phyloP scores from a whole-genome alignment of 1,140 invertebrate species.

The Drosophila tropicalis region DNA sequence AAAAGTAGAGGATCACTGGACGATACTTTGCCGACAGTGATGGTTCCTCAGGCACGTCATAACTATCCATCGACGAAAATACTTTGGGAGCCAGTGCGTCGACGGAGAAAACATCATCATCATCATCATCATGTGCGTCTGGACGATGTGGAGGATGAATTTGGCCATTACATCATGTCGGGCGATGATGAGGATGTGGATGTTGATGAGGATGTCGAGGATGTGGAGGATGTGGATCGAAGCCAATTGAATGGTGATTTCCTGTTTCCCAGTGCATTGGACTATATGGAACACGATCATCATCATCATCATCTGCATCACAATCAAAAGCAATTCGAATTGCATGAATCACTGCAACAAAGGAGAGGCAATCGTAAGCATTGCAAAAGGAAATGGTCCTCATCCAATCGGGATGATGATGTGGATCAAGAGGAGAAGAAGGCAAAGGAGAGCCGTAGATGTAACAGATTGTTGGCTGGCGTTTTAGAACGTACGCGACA shows the following conservation, averaged over 20 bases:
- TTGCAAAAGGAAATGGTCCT: conserved; percentile 75
- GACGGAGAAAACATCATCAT: conserved; percentile 51
- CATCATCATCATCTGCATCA: conserved; percentile 53
- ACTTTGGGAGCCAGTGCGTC: conserved; percentile 62
- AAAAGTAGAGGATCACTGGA: conserved; percentile 54
- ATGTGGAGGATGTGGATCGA: conserved; percentile 40
- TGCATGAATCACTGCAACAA: conserved; percentile 48
- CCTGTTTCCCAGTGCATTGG: conserved; percentile 65
- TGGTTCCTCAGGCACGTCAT: conserved; percentile 54
- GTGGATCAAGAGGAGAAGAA: conserved; percentile 25
- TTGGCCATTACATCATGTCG: conserved; percentile 68
- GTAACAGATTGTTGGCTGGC: conserved; percentile 84
- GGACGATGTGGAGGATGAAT: conserved; percentile 70
- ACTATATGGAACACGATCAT: conserved; percentile 59
- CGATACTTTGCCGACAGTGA: conserved; percentile 26
- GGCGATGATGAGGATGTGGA: conserved; percentile 63
- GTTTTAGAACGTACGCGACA: conserved; percentile 85
- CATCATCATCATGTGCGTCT: conserved; percentile 55
- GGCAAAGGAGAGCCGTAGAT: conserved; percentile 46
- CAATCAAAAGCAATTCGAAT: conserved; percentile 68
- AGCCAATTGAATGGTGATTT: conserved; percentile 65
- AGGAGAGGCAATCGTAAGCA: conserved; percentile 70
- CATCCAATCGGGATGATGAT: conserved; percentile 38
- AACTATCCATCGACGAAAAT: conserved; percentile 42
- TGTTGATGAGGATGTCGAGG: conserved; percentile 33